Conservation (phyloP, 2,113 vertebrate genomes). For the Aix galericulata region DNA sequence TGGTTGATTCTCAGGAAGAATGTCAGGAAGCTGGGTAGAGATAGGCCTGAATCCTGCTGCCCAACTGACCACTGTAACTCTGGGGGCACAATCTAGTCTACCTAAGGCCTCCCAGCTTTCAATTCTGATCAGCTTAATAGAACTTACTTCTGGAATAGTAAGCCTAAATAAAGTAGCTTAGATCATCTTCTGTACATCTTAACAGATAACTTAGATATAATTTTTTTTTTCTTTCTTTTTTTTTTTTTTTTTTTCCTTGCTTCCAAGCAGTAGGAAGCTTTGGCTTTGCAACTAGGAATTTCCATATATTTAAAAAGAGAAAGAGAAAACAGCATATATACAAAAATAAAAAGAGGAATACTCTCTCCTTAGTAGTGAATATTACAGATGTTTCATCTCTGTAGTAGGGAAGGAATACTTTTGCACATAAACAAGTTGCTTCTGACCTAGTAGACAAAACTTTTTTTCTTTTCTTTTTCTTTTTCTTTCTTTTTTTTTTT, state of each 20-base stretch:
- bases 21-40: neutral
- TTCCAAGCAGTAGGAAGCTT: neutral
- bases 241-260: neutral
- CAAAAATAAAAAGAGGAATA: neutral
- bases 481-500: neutral
- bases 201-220: neutral
- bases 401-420: neutral
- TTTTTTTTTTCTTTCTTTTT: neutral
- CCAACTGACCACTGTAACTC: neutral
- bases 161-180: neutral
- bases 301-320: neutral
- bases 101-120: neutral
- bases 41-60: neutral
- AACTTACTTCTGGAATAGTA: neutral
- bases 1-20: neutral
- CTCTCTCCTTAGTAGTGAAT: neutral
- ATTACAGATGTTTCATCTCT: neutral
- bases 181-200: neutral
- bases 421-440: neutral
- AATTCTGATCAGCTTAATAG: neutral
- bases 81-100: neutral
- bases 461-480: neutral
- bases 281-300: neutral
- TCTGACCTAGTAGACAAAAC: neutral
- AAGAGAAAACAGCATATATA: neutral